Base-by-base conservation (phyloP, 2,888 invertebrate species). In the Cenopis cana region DNA sequence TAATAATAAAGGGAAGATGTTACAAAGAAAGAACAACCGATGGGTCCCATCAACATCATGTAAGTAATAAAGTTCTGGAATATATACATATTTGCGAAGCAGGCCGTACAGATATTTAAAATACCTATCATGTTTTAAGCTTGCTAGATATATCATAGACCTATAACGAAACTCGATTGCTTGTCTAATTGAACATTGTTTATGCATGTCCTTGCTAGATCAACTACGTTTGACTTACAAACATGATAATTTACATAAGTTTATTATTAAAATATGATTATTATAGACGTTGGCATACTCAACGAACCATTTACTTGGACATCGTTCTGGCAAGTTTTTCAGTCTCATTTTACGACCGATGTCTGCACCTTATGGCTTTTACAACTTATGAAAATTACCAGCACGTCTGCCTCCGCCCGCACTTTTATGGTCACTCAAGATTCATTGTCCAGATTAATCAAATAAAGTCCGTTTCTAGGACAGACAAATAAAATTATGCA, bases 401-500 rank as follows among this genome's bases (percentile, higher is more conserved):
- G 29, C 70, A 65, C 59, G 65, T 70, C 52, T 65, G 60, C 46
- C 57, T 69, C 18, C 17, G 54, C 46, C 69, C 69, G 69, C 54
- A 18, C 33, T 69, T 70, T 70, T 70, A 70, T 60, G 60, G 54
- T 60, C 65, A 36, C 70, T 60, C 56, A 52, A 70, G 67, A 67
- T 70, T 65, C 65, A 62, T 69, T 49, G 70, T 60, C 59, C 65
- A 70, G 70, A 66, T 70, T 66, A 70, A 70, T 70, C 70, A 70
- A 70, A 54, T 66, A 60, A 70, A 70, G 66, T 71, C 41, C 49
- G 49, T 67, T 71, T 67, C 71, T 71, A 61, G 71, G 71, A 67
- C 70, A 66, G 56, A 71, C 71, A 61, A 61, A 71, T 67, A 71
- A 71, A 61, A 71, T 71, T 67, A 71, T 71, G 67, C 67, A 50